These are phyloP conservation scores for Centropus bengalensis DNA, from an alignment of 2,113 vertebrate species.

Conservation along the genomic window DNA sequence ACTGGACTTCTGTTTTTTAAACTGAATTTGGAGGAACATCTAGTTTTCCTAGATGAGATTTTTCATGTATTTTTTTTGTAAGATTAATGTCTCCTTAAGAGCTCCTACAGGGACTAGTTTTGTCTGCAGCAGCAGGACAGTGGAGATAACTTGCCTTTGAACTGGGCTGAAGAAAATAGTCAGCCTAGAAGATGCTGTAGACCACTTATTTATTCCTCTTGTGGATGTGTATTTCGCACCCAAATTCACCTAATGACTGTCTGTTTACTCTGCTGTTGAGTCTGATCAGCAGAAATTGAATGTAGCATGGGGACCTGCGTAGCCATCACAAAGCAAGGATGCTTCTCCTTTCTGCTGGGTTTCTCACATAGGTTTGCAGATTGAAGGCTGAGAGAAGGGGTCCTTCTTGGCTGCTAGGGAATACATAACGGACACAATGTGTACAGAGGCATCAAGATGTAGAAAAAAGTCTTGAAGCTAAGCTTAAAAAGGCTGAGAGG, in stretches of 20 bases:
- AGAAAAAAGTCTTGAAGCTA: neutral
- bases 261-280: neutral
- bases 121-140: neutral
- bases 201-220: neutral
- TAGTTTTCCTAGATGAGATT: neutral
- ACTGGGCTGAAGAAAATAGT: neutral
- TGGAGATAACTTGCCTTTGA: neutral
- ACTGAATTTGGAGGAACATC: neutral
- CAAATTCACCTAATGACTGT: neutral
- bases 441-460: neutral
- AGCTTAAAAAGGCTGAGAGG: neutral
- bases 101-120: neutral
- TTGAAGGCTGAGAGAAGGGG: neutral
- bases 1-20: neutral
- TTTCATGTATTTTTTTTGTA: neutral
- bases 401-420: neutral
- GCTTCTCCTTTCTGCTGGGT: neutral
- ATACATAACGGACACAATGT: neutral
- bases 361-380: neutral
- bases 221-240: neutral
- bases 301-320: neutral
- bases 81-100: neutral
- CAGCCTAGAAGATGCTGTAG: neutral
- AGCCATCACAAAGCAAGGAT: neutral
- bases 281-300: neutral